These are phyloP conservation scores for Bicyclus anynana DNA, from an alignment of 1,140 invertebrate genomes.

Conservation along the genomic window DNA sequence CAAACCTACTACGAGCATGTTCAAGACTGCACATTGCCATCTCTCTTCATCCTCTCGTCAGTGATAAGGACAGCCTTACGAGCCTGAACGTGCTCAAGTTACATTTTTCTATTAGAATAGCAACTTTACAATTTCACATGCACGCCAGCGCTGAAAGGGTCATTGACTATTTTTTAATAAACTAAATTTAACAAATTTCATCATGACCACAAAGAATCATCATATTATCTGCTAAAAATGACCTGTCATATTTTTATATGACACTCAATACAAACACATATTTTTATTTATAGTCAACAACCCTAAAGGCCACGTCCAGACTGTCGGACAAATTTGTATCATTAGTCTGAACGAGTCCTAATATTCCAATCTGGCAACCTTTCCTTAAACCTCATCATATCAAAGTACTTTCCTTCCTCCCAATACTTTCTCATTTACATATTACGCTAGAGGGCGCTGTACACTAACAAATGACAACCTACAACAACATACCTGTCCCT, in stretches of 20 bases:
- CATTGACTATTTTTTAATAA: conserved; percentile 5
- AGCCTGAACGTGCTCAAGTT: conserved; percentile 25
- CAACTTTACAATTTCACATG: conserved; percentile 20
- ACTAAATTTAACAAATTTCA: too few species aligned
- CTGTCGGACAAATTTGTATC: not conserved
- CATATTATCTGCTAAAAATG: too few species aligned
- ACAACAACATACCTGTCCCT: conserved; percentile 19
- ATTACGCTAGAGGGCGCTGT: conserved; percentile 23
- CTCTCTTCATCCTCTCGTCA: not conserved
- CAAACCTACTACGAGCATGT: conserved; percentile 28
- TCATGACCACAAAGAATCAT: too few species aligned
- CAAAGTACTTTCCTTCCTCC: conserved; percentile 16
- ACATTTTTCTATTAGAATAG: conserved; percentile 32
- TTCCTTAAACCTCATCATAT: not conserved
- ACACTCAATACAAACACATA: not conserved
- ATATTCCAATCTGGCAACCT: conserved; percentile 2
- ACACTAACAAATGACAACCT: conserved; percentile 19
- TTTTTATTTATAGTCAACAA: not conserved
- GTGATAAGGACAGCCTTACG: conserved; percentile 14
- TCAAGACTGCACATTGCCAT: conserved; percentile 16
- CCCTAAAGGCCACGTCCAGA: not conserved
- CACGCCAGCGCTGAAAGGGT: conserved; percentile 9
- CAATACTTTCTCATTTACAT: conserved; percentile 6
- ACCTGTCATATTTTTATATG: not conserved
- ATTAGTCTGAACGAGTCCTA: not conserved